Percentiles rank a stretch among this genome's conserved stretches.
Evolutionary conservation across 2,797 vertebrate genomes (phyloP).

Genomic region (Anguilla obscura): DNA sequence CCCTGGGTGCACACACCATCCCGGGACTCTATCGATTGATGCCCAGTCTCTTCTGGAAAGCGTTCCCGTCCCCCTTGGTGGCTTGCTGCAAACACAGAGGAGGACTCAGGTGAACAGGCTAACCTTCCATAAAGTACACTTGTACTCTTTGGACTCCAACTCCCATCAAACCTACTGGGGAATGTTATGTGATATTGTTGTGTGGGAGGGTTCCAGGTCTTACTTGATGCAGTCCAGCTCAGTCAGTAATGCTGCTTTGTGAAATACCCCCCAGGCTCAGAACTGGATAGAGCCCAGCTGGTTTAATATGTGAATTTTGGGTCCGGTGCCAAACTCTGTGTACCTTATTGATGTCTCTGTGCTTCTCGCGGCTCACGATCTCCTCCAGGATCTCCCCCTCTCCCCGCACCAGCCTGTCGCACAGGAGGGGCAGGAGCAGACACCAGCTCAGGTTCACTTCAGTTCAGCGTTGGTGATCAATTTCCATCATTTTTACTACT

Average conservation of each 20-base stretch:
- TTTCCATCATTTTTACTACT: not conserved
- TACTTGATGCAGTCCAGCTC: not conserved
- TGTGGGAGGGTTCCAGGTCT: no score
- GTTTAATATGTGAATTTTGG: not conserved
- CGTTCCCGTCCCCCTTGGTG: constrained; percentile 81
- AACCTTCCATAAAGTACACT: not conserved
- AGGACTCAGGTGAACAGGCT: not conserved
- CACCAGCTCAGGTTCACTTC: not conserved
- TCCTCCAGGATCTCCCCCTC: constrained; percentile 96
- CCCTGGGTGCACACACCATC: not conserved
- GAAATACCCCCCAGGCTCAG: not conserved
- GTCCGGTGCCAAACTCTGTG: not conserved
- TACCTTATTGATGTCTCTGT: constrained; percentile 96
- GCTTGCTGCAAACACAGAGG: constrained; percentile 76
- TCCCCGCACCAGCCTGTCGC: constrained; percentile 86
- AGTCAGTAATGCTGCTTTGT: no score
- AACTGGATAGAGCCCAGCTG: not conserved
- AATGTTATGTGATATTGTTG: not conserved
- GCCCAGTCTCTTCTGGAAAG: constrained; percentile 85
- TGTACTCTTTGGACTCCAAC: not conserved
- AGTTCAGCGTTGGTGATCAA: not conserved
- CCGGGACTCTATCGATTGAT: constrained; percentile 62
- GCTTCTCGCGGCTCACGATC: constrained; percentile 88
- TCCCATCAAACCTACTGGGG: not conserved
- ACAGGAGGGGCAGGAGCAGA: not conserved